Evolutionary conservation across 37 sponge, comb jelly and placozoan species (phyloP), one percentile per base, ranked within the genome.

Genomic region (Geodia barretti): DNA sequence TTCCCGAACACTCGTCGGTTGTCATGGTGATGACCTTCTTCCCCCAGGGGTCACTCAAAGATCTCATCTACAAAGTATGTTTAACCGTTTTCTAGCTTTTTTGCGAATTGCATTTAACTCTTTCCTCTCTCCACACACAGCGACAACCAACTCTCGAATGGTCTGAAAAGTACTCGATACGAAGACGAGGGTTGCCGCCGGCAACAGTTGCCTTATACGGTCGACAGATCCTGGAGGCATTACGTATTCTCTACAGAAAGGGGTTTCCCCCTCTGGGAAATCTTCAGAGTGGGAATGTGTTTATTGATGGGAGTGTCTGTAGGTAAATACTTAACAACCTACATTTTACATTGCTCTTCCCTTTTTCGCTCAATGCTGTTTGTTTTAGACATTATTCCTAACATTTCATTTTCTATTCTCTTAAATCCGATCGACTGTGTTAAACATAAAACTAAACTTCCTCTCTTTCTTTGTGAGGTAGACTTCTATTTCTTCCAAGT

Each of bases 1-100:
- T 86, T 17, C n/a, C 54, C 1, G 87, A 86, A 3, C 35, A 81
- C 33, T 31, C n/a, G 5, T 60, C 60, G 29, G 79, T 91, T 28
- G 65, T 86, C 54, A 75, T 91, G 34, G 39, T 80, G 35, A 78
- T 78, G 58, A 83, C 83, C 0, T 34, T 82, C 39, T 29, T 20
- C 28, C 24, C 38, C 5, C 35, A 60, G 11, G 92, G 92, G n/a
- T 86, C 87, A 17, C 79, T 91, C 35, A 91, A 91, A 41, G 92
- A 91, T 62, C 11, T 72, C 83, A 91, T 91, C 38, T 91, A 91
- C 74, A 81, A 74, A 64, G 92, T 89, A 33, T n/a, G 74, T 25
- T 4, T 26, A 47, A 17, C 54, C 54, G 20, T 23, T 20, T 73
- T 26, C 9, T 26, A 73, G 23, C 54, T 14, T 14, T 47, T 47